phyloP scores from a whole-genome alignment of 2,797 vertebrate species.

The Cryptoblepharus egeriae region DNA sequence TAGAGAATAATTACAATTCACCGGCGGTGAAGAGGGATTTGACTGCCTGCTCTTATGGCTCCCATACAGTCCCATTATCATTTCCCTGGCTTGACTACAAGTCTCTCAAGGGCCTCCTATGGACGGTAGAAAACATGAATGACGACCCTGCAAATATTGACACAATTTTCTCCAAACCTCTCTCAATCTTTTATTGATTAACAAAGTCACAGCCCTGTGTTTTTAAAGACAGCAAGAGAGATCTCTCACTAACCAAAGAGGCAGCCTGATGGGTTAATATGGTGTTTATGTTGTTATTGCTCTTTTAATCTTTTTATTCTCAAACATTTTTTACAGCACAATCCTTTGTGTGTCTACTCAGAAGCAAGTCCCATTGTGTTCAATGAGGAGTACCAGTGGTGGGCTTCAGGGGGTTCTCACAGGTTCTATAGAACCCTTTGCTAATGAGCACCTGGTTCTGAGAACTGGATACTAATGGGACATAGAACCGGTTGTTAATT shows the following conservation, averaged over 20 bases:
- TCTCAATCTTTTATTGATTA: slow-evolving; percentile 23
- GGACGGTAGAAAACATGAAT: slow-evolving; percentile 21
- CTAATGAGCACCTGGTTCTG: no score
- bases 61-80: slow-evolving; percentile 7
- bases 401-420: no score
- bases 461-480: no score
- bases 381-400: no score
- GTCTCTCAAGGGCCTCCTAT: background rate
- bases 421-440: no score
- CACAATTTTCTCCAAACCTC: slow-evolving; percentile 21
- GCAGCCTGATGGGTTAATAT: background rate
- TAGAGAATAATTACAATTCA: slow-evolving; percentile 42
- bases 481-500: no score
- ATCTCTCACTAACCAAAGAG: background rate
- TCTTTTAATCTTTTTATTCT: no score
- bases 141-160: slow-evolving; percentile 15
- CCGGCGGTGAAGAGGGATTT: slow-evolving; percentile 20
- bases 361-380: no score
- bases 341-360: no score
- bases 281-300: no score
- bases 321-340: no score
- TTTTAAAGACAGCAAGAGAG: background rate
- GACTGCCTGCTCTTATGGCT: slow-evolving; percentile 36
- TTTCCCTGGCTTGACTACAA: slow-evolving; percentile 16
- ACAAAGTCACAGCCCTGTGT: background rate